Base-by-base conservation (phyloP, 2,113 vertebrate species). In the Periophthalmus modestus region DNA sequence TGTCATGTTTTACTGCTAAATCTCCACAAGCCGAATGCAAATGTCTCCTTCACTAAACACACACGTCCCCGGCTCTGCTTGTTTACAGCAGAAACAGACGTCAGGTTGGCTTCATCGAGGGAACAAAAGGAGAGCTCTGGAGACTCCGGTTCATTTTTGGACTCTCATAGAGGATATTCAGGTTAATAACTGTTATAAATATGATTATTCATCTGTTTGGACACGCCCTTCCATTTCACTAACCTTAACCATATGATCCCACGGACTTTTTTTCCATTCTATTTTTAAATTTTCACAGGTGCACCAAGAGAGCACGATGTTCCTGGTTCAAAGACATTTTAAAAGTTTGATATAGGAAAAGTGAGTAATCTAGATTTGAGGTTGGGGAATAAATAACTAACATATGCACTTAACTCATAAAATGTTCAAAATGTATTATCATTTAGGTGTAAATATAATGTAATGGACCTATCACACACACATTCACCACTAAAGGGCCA, bases 181-280 rank as follows among this genome's bases (percentile, higher is more conserved):
- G 62, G 62, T 65, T 39, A 65, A 39, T 36, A 65, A 43, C 62
- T n/a, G 16, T 36, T 39, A 39, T 65, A 65, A 65, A 65, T 65
- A 39, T 39, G 36, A 65, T 39, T 65, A 65, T 39, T 43, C 34
- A 43, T 43, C 33, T 65, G 33, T 34, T 16, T 34, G 57, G 54
- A 57, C 54, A 23, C 24, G 7, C 24, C 11, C 14, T 5, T 12
- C 33, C 24, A 28, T 59, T 59, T 62, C 34, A 12, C 28, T 62
- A 62, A 62, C 59, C 59, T 62, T 62, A 62, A 34, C 28, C 28
- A 6, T 62, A 34, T 39, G 7, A 65, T 0, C 34, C 61, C 59
- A 33, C 13, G 11, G 58, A 2, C 14, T 16, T 9, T 55, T 23
- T 0, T 7, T 19, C 48, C 12, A 1, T 18, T 24, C 24, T 52